A percentile compares a stretch with the other conserved stretches of the same genome.
These are phyloP conservation scores for Smittia aterrima DNA, from an alignment of 2,888 invertebrate species.

Conservation along the genomic window DNA sequence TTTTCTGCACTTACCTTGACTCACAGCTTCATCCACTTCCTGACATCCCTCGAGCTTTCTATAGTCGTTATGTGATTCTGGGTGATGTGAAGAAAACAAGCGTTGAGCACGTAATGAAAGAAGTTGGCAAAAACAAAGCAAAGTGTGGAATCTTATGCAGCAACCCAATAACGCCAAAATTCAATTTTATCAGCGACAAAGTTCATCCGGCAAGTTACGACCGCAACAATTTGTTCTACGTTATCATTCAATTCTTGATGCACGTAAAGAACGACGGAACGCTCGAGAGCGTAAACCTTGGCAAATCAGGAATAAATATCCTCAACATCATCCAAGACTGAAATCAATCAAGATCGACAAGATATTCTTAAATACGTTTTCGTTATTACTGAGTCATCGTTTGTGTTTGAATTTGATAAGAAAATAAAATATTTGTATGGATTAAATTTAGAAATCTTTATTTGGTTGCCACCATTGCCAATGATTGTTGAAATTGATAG, in stretches of 20 bases:
- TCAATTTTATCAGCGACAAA: conserved; percentile 58
- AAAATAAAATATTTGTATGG: too few relatives aligned
- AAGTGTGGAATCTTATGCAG: conserved; percentile 53
- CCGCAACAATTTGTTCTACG: conserved; percentile 84
- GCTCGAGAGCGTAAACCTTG: conserved; percentile 74
- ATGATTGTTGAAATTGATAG: conserved; percentile 56
- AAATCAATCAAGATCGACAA: too few relatives aligned
- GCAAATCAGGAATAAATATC: conserved; percentile 79
- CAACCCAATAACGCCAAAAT: conserved; percentile 52
- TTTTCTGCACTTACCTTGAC: conserved; percentile 84
- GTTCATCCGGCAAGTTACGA: conserved; percentile 71
- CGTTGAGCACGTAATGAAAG: conserved; percentile 49
- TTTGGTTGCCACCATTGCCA: conserved; percentile 63
- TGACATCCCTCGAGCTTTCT: conserved; percentile 64
- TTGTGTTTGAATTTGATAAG: too few relatives aligned
- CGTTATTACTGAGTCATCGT: too few relatives aligned
- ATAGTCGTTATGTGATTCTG: conserved; percentile 55
- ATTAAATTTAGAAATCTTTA: not conserved
- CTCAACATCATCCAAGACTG: conserved; percentile 71
- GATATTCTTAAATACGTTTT: too few relatives aligned
- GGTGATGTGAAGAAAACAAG: conserved; percentile 51
- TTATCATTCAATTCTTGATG: conserved; percentile 77
- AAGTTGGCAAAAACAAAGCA: conserved; percentile 51
- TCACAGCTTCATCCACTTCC: conserved; percentile 69
- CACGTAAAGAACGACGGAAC: conserved; percentile 73